A percentile compares a stretch with the other conserved stretches of the same genome.
Evolutionary conservation across 1,140 invertebrate genomes (phyloP).

Genomic region (Akabosia matsudoensis): DNA sequence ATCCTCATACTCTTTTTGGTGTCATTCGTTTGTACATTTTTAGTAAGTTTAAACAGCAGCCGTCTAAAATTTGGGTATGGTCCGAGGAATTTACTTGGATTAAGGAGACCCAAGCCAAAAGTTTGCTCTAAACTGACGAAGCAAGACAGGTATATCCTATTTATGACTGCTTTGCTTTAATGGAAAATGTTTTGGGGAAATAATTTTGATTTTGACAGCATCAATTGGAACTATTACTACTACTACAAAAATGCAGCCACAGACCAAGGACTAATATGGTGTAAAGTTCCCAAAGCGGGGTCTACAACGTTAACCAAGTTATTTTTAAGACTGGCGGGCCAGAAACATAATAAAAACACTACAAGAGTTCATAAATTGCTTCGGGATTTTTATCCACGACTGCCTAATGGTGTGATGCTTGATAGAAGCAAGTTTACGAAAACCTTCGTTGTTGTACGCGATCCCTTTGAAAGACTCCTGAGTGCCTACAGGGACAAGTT

Average conservation of each 20-base stretch:
- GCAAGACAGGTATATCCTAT: too few relatives aligned
- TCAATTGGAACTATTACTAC: conserved; percentile 44
- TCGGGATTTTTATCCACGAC: conserved; percentile 36
- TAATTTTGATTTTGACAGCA: too few relatives aligned
- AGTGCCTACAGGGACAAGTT: conserved; percentile 88
- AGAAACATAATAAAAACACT: neutral
- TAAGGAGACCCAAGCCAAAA: too few relatives aligned
- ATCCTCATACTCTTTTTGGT: too few relatives aligned
- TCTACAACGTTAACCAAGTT: conserved; percentile 44
- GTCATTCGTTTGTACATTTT: too few relatives aligned
- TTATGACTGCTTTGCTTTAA: too few relatives aligned
- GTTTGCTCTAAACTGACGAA: too few relatives aligned
- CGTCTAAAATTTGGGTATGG: too few relatives aligned
- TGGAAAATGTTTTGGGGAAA: too few relatives aligned
- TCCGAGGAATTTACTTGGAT: too few relatives aligned
- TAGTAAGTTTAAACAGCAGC: too few relatives aligned
- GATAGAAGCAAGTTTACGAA: conserved; percentile 18
- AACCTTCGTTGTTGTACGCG: conserved; percentile 78
- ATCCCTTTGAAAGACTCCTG: conserved; percentile 82
- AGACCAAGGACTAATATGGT: conserved; percentile 38
- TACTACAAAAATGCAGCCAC: conserved; percentile 36
- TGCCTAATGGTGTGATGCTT: conserved; percentile 7
- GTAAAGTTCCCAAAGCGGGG: conserved; percentile 44
- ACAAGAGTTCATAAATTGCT: conserved; percentile 43
- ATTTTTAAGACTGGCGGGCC: conserved; percentile 39